phyloP scores from a whole-genome alignment of 2,888 invertebrate genomes.

The Caenorhabditis sinica region DNA sequence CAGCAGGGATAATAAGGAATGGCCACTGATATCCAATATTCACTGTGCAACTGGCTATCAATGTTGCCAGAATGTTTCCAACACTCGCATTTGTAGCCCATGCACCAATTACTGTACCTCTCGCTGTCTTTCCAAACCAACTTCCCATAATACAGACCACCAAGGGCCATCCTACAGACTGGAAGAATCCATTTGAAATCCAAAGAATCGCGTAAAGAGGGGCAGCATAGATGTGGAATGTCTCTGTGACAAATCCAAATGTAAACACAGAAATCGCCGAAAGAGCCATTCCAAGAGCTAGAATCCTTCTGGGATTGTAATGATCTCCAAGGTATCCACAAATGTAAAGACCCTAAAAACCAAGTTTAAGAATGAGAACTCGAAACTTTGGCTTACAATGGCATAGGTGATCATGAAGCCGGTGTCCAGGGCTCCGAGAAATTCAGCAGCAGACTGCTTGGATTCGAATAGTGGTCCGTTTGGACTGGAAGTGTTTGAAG shows the following conservation, averaged over 20 bases:
- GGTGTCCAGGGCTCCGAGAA: slow-evolving; percentile 75
- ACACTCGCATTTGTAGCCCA: slow-evolving; percentile 84
- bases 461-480: slow-evolving; percentile 60
- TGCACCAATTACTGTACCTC: slow-evolving; percentile 84
- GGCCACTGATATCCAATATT: slow-evolving; percentile 48
- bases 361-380: neutral
- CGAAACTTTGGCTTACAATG: slow-evolving; percentile 60
- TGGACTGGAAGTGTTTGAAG: slow-evolving; percentile 53
- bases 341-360: slow-evolving; percentile 84
- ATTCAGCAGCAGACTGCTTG: slow-evolving; percentile 69
- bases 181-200: slow-evolving; percentile 84
- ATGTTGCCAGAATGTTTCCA: slow-evolving; percentile 85
- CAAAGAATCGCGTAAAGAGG: slow-evolving; percentile 84
- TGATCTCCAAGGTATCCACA: slow-evolving; percentile 85
- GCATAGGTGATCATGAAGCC: slow-evolving; percentile 76
- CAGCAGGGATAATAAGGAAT: slow-evolving; percentile 37
- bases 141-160: slow-evolving; percentile 85
- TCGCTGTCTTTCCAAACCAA: slow-evolving; percentile 79
- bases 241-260: slow-evolving; percentile 85
- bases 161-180: slow-evolving; percentile 85
- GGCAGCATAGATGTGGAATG: slow-evolving; percentile 83
- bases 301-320: slow-evolving; percentile 84
- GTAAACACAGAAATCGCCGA: slow-evolving; percentile 84
- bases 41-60: slow-evolving; percentile 83
- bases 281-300: slow-evolving; percentile 85